Base-by-base conservation (phyloP, 2,797 vertebrate genomes). In the Poecile montanus region DNA sequence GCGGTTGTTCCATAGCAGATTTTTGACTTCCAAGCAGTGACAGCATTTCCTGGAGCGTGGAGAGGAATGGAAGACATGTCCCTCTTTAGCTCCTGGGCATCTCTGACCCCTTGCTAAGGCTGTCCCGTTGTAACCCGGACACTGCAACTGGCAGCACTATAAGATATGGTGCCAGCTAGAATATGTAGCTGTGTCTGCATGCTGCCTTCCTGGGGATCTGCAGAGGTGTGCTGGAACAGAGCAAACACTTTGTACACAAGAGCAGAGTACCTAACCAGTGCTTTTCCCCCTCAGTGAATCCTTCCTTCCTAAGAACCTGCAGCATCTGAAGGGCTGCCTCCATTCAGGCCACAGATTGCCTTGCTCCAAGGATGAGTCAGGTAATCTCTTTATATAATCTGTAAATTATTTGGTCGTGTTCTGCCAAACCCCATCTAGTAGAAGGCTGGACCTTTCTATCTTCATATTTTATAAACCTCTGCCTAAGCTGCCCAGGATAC, bases 371-470 rank as follows among this genome's bases (percentile, higher is more conserved):
- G 53, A 68, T 60, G 51, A 70, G 53, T 29, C 32, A 93, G 61
- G 42, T 70, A 56, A 74, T 75, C 61, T 72, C 66, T 72, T 78
- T 27, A n/a, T 23, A n/a, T 54, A 84, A 73, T 56, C 91, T 60
- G 51, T 53, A 44, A 82, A 78, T 88, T 90, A 82, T 20, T 77
- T 54, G 63, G 14, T 74, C 48, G 0, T 65, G 36, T 83, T 91
- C 82, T 89, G 60, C 63, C 65, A 83, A 76, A 68, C 63, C 30
- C 11, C 2, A 48, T 63, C 61, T 91, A 65, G 25, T 79, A 63
- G 73, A 54, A 90, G 38, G 44, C 2, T 65, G 61, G 48, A 32
- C 51, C 65, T 78, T 18, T 68, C 75, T 38, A 1, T 68, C 56
- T 73, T 70, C 29, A 0, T 47, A 9, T 91, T 93, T 68, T 87